Base-by-base conservation (phyloP, 2,113 vertebrate genomes). In the Potamarius usumacintae region DNA sequence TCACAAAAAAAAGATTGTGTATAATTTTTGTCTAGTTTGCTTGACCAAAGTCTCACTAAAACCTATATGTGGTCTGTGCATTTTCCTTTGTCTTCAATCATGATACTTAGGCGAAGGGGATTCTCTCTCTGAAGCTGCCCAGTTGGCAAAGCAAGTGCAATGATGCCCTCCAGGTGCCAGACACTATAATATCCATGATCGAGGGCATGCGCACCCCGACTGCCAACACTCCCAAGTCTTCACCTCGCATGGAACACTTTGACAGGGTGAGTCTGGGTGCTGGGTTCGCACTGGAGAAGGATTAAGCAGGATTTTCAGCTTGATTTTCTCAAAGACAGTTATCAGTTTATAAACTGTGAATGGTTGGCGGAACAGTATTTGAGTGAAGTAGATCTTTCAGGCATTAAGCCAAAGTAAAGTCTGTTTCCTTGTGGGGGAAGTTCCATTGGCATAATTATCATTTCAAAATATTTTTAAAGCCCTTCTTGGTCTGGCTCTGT, bases 121-220 rank as follows among this genome's bases (percentile, higher is more conserved):
- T 97, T 82, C 94, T 99, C 25, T 91, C 93, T 5, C 84, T 94
- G 85, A 98, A 96, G 89, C 92, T 99, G 88, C 96, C 96, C 27
- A 93, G 71, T 63, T 99, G 98, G 98, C 96, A 98, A 94, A 97
- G 97, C 42, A 97, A 96, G 76, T 99, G 98, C 50, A 94, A 94
- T 0, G 97, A 99, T 91, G 96, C 96, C 93, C 97, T 96, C 85
- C 95, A 96, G 90, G 97, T 98, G 62, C 97, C 98, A 1, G 97
- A 98, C 82, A 96, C 96, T 0, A 92, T 99, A 85, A 92, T 92
- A 53, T 94, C 92, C 86, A 97, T 99, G 96, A 97, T 98, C 10
- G 96, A 98, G 0, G 95, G 95, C 17, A 94, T 97, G 55, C 94
- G 79, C 86, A 96, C 94, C 2, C 95, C 96, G 0, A 7, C 94